Evolutionary conservation across 2,113 vertebrate species (phyloP).

Genomic region (Platichthys flesus): DNA sequence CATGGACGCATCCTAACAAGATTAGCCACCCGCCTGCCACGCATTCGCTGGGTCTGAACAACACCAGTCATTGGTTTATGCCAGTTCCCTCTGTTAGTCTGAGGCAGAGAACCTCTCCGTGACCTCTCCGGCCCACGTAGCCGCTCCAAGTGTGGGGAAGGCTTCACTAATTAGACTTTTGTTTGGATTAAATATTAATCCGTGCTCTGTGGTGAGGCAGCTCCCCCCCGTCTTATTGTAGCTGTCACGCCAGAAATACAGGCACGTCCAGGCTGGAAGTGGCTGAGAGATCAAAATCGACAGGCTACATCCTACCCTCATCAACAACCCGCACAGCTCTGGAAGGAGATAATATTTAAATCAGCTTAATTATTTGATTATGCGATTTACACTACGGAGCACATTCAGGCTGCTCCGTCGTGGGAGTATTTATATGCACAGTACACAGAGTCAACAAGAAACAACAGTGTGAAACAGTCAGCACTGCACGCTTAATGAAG

Average conservation of each 20-base stretch:
- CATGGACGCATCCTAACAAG: slow-evolving; percentile 70
- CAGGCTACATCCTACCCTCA: slow-evolving; percentile 13
- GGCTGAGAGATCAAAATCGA: slow-evolving; percentile 42
- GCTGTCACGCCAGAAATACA: slow-evolving; percentile 28
- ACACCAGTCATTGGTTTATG: slow-evolving; percentile 35
- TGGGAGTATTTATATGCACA: slow-evolving; percentile 39
- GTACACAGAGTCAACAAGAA: slow-evolving; percentile 14
- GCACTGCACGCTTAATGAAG: slow-evolving; percentile 2
- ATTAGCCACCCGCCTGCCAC: slow-evolving; percentile 52
- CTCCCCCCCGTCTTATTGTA: slow-evolving; percentile 37
- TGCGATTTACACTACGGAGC: slow-evolving; percentile 24
- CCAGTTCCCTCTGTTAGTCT: slow-evolving; percentile 13
- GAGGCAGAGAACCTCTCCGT: slow-evolving; percentile 9
- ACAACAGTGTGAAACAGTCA: neutral
- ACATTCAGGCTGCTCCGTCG: slow-evolving; percentile 20
- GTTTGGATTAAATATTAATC: slow-evolving; percentile 75
- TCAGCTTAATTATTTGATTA: slow-evolving; percentile 46
- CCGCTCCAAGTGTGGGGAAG: slow-evolving; percentile 21
- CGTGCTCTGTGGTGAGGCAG: slow-evolving; percentile 38
- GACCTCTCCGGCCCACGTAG: slow-evolving; percentile 6
- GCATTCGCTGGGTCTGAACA: slow-evolving; percentile 34
- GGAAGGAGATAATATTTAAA: slow-evolving; percentile 37
- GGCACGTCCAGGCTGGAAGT: neutral
- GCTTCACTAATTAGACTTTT: slow-evolving; percentile 71
- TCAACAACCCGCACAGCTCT: slow-evolving; percentile 24